Evolutionary conservation across 2,888 invertebrate genomes (phyloP).

Genomic region (Philereme vetulata): DNA sequence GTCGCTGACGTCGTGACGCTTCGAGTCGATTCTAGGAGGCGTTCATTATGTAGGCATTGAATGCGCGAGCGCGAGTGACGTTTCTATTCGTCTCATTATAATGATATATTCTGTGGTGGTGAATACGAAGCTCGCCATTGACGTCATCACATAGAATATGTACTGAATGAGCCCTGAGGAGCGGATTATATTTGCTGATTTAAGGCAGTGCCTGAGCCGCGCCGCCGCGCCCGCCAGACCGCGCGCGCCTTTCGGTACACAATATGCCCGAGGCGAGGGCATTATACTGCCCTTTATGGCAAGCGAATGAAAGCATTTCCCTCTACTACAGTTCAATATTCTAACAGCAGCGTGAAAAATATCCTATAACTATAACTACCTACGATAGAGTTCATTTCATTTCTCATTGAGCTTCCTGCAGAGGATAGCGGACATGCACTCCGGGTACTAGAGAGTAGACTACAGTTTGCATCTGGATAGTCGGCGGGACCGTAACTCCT

Average conservation of each 20-base stretch:
- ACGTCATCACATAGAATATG: slow-evolving; percentile 3
- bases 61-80: slow-evolving; percentile 8
- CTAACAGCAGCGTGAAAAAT: too few relatives aligned
- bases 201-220: background rate
- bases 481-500: background rate
- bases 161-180: background rate
- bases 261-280: background rate
- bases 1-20: too few relatives aligned
- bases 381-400: too few relatives aligned
- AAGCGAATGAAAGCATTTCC: too few relatives aligned
- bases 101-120: background rate
- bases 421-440: background rate
- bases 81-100: background rate
- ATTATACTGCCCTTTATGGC: background rate
- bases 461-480: background rate
- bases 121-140: background rate
- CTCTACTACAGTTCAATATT: too few relatives aligned
- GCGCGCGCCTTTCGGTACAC: slow-evolving; percentile 1
- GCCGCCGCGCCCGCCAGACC: too few relatives aligned
- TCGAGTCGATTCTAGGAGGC: background rate
- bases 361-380: too few relatives aligned
- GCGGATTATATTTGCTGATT: slow-evolving; percentile 7
- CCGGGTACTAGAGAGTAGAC: background rate
- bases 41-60: background rate
- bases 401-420: too few relatives aligned